Conservation (phyloP, 53 echinoderm and acorn worm genomes). For the Patiria pectinifera region DNA sequence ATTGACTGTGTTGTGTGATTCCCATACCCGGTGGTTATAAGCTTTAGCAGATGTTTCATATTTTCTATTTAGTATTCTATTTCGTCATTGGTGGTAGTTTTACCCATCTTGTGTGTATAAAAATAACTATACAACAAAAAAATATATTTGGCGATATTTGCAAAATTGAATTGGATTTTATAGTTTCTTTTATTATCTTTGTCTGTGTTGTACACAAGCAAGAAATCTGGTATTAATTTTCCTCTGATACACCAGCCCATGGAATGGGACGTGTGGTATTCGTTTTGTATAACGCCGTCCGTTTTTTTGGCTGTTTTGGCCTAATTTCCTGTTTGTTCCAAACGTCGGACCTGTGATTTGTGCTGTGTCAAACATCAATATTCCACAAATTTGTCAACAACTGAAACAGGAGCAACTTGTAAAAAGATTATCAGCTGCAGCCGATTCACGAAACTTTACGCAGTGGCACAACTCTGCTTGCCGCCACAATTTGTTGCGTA, state of each 20-base stretch:
- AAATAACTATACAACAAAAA: conserved; percentile 34
- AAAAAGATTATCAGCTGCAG: no score
- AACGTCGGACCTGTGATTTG: not conserved
- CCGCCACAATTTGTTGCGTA: no score
- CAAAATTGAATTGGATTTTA: conserved; percentile 8
- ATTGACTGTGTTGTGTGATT: conserved; percentile 49
- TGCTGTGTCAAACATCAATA: not conserved
- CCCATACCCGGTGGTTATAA: conserved; percentile 28
- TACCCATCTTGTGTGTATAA: conserved; percentile 52
- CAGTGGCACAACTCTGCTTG: no score
- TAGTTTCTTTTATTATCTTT: not conserved
- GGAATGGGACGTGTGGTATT: not conserved
- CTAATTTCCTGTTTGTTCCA: not conserved
- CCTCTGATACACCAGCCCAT: not conserved
- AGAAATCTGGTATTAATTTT: not conserved
- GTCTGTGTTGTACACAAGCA: not conserved
- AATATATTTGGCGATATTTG: conserved; percentile 67
- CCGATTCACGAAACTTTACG: no score
- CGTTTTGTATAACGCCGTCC: not conserved
- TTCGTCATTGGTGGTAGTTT: conserved; percentile 57
- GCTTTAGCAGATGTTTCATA: conserved; percentile 45
- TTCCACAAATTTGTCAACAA: not conserved
- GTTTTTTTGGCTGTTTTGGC: not conserved
- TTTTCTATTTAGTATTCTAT: conserved; percentile 66
- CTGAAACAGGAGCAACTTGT: not conserved